A percentile compares a stretch with the other conserved stretches of the same genome.
Conservation (phyloP, 1,140 invertebrate species). For the Mactra quadrangularis region DNA sequence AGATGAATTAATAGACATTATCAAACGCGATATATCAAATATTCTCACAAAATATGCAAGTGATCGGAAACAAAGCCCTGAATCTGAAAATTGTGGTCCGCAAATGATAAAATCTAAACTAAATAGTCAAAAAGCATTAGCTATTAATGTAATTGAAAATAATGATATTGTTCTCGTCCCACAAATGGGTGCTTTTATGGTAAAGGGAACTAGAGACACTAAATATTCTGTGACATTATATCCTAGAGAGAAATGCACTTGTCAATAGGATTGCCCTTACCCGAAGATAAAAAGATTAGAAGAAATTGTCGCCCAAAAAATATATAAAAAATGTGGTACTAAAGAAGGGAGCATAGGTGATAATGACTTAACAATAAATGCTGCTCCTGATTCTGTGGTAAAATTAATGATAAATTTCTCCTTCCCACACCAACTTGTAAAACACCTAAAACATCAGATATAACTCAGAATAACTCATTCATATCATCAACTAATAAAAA, state of each 20-base stretch:
- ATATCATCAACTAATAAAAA: neutral
- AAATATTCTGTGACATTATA: slow-evolving; percentile 29
- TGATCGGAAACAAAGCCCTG: too few relatives aligned
- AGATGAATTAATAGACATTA: slow-evolving; percentile 18
- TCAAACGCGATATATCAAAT: neutral
- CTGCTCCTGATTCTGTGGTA: slow-evolving; percentile 25
- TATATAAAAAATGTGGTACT: slow-evolving; percentile 39
- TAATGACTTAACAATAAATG: neutral
- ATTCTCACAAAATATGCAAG: neutral
- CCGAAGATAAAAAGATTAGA: slow-evolving; percentile 23
- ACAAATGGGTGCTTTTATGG: slow-evolving; percentile 46
- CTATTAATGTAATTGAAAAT: slow-evolving; percentile 8
- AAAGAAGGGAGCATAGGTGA: slow-evolving; percentile 30
- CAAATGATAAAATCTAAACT: neutral
- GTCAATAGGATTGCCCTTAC: slow-evolving; percentile 29
- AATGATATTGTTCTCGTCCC: slow-evolving; percentile 34
- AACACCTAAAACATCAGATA: neutral
- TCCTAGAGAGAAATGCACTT: slow-evolving; percentile 23
- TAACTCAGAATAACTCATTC: neutral
- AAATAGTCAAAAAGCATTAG: neutral
- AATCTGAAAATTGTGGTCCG: neutral
- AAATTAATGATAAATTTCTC: slow-evolving; percentile 11
- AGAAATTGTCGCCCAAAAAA: slow-evolving; percentile 12
- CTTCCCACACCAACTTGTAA: neutral
- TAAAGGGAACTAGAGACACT: neutral